phyloP scores from a whole-genome alignment of 2,888 invertebrate species.

The Dione vanillae region DNA sequence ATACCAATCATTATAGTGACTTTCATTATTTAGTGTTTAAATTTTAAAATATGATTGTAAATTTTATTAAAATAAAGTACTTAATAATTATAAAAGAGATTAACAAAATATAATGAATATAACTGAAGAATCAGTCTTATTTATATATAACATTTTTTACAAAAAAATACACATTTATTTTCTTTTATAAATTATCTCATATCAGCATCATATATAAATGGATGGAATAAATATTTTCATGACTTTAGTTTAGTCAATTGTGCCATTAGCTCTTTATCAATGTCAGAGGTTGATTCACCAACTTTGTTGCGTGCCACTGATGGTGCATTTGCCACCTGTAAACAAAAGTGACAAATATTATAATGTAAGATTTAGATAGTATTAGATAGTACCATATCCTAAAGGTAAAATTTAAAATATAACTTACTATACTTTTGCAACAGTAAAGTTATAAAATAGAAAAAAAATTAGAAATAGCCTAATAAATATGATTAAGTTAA shows the following conservation, averaged over 20 bases:
- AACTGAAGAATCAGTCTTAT: constrained; percentile 9
- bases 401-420: background rate
- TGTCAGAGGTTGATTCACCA: constrained; percentile 81
- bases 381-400: background rate
- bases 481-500: background rate
- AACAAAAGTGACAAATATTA: constrained; percentile 32
- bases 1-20: background rate
- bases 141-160: constrained; percentile 1
- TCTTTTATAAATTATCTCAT: background rate
- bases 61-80: background rate
- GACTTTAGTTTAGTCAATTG: constrained; percentile 87
- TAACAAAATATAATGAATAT: background rate
- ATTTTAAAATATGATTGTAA: background rate
- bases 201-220: background rate
- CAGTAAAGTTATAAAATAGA: background rate
- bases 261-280: constrained; percentile 89
- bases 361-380: background rate
- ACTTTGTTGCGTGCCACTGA: constrained; percentile 85
- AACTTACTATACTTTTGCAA: background rate
- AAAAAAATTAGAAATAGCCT: background rate
- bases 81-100: background rate
- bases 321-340: constrained; percentile 87
- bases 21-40: background rate
- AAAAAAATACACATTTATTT: background rate
- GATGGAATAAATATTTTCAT: constrained; percentile 45